phyloP scores from a whole-genome alignment of 2,113 vertebrate genomes.

The Pangasianodon hypophthalmus region DNA sequence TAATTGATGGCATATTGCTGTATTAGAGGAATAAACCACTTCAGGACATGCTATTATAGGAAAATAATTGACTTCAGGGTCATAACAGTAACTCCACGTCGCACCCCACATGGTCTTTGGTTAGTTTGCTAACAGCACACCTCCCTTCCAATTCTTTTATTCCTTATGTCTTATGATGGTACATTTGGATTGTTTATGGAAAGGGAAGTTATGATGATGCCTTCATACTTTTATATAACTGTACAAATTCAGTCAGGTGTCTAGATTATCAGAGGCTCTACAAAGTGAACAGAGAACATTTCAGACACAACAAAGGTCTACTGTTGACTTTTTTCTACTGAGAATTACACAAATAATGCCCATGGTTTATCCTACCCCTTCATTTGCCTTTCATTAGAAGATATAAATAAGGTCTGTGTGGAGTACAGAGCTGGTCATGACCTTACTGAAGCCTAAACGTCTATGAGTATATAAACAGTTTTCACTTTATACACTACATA shows the following conservation, averaged over 20 bases:
- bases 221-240: background rate
- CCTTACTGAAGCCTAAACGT: background rate
- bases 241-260: background rate
- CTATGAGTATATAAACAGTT: background rate
- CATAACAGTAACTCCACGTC: background rate
- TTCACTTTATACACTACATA: background rate
- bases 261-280: background rate
- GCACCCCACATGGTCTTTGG: background rate
- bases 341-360: conserved; percentile 35
- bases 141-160: background rate
- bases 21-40: too few species aligned
- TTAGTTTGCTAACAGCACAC: background rate
- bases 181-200: background rate
- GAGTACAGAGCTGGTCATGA: background rate
- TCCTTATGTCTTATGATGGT: background rate
- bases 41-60: too few species aligned
- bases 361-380: background rate
- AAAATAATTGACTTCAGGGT: background rate
- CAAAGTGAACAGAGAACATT: background rate
- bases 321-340: conserved; percentile 7
- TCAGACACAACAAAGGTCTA: conserved; percentile 9
- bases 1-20: too few species aligned
- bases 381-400: conserved; percentile 24
- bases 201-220: background rate
- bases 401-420: background rate